Conservation (phyloP, 2,888 invertebrate species). For the Cenopis cana region DNA sequence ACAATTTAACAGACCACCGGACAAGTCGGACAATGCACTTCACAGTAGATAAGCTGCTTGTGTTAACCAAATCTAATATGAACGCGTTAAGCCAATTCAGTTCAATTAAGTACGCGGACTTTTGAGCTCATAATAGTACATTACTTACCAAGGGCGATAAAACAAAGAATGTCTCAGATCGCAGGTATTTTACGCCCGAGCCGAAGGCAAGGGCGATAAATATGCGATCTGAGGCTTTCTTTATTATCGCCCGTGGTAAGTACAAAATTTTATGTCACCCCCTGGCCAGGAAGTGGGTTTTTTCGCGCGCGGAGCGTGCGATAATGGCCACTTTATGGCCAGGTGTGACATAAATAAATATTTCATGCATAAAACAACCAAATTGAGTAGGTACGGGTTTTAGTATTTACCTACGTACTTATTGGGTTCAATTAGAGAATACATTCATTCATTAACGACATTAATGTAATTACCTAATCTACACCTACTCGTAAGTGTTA, state of each 20-base stretch:
- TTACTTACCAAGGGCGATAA: no score
- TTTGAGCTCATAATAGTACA: background rate
- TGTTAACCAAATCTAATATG: constrained; percentile 8
- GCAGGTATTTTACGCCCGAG: no score
- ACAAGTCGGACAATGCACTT: background rate
- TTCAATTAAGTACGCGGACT: constrained; percentile 1
- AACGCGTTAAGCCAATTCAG: constrained; percentile 8
- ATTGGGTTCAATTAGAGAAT: background rate
- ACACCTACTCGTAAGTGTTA: background rate
- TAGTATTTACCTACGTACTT: background rate
- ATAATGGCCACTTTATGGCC: no score
- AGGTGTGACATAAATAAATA: constrained; percentile 1
- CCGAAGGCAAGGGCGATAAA: no score
- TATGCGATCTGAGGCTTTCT: no score
- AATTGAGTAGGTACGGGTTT: background rate
- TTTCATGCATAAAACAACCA: constrained; percentile 8
- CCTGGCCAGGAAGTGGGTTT: no score
- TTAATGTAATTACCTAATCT: constrained; percentile 21
- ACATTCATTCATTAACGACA: constrained; percentile 8
- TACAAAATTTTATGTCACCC: no score
- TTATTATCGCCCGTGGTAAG: no score
- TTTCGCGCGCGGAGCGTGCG: no score
- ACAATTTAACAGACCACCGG: constrained; percentile 17
- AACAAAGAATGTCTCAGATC: no score
- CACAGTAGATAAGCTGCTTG: constrained; percentile 1